phyloP scores from a whole-genome alignment of 2,113 vertebrate genomes.

The Psephotus haematonotus region DNA sequence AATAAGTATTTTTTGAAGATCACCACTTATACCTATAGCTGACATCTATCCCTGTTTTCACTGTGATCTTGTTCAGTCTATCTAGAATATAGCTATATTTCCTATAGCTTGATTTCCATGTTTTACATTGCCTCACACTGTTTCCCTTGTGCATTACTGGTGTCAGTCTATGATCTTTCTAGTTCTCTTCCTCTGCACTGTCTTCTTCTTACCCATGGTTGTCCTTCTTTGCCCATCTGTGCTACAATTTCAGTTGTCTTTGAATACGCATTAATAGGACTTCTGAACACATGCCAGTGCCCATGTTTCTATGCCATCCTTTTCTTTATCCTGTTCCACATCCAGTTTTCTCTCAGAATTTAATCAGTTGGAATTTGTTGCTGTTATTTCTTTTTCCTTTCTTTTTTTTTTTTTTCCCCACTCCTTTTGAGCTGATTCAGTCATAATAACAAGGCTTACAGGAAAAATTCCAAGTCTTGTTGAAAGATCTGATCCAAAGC shows the following conservation, averaged over 20 bases:
- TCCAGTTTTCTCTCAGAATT: slow-evolving; percentile 16
- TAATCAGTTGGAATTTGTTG: neutral
- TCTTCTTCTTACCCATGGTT: neutral
- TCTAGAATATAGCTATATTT: neutral
- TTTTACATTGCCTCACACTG: neutral
- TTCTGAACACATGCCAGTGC: neutral
- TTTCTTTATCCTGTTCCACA: neutral
- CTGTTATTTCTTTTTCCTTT: neutral
- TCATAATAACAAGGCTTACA: slow-evolving; percentile 11
- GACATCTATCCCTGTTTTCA: neutral
- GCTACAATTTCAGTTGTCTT: slow-evolving; percentile 16
- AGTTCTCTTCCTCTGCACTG: slow-evolving; percentile 16
- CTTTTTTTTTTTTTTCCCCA: neutral
- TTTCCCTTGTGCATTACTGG: neutral
- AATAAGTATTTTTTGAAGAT: neutral
- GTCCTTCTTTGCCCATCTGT: slow-evolving; percentile 55
- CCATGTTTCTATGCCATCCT: neutral
- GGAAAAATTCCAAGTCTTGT: slow-evolving; percentile 6
- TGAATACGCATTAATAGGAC: neutral
- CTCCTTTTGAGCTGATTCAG: neutral
- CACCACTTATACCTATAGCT: neutral
- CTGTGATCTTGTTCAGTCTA: neutral
- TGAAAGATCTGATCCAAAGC: slow-evolving; percentile 25
- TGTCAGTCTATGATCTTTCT: slow-evolving; percentile 3
- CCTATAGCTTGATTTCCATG: neutral